Evolutionary conservation across 2,113 vertebrate species (phyloP).

Genomic region (Calyptommatus sinebrachiatus): DNA sequence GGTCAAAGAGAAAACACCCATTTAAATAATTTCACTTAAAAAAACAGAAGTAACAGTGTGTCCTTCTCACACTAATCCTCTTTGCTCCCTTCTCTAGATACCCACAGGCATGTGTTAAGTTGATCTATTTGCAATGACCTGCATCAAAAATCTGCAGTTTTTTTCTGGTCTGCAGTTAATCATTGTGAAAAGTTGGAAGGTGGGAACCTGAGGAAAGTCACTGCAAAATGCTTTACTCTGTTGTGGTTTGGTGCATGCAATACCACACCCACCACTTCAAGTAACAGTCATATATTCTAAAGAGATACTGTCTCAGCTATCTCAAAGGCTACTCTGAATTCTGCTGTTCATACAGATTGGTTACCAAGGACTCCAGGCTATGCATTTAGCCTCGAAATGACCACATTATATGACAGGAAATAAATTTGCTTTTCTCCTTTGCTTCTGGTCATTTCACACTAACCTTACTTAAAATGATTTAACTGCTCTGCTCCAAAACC

Average conservation of each 20-base stretch:
- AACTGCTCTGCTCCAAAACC: no score
- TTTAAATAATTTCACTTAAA: background rate
- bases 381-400: background rate
- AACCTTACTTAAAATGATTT: no score
- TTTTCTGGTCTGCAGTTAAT: background rate
- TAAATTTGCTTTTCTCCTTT: background rate
- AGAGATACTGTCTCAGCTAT: background rate
- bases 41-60: background rate
- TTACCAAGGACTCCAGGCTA: background rate
- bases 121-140: background rate
- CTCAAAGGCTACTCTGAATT: background rate
- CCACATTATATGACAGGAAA: background rate
- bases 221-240: background rate
- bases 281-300: no score
- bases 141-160: background rate
- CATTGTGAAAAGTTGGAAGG: background rate
- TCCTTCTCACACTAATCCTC: background rate
- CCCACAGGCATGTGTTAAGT: background rate
- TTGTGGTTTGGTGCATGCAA: background rate
- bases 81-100: background rate
- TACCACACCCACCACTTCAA: background rate
- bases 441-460: no score
- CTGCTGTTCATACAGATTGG: background rate
- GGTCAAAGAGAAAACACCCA: no score
- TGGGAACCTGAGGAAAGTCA: background rate